Base-by-base conservation (phyloP, 1,140 invertebrate species). In the Tribolium madens region DNA sequence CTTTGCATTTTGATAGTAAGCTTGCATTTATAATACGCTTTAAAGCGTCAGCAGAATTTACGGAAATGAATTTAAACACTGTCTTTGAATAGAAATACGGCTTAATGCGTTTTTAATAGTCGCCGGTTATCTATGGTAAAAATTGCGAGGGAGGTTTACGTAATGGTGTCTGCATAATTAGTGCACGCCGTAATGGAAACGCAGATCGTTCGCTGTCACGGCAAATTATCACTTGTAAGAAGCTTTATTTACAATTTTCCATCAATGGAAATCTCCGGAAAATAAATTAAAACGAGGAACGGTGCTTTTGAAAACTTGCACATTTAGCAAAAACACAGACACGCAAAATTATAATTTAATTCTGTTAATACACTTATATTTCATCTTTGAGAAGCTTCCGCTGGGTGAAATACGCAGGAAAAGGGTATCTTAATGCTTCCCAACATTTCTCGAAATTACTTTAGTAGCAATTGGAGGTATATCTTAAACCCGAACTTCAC, bases 1-100 rank as follows among this genome's bases (percentile, higher is more conserved):
- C 71, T 52, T 69, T 78, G 72, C 71, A 78, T 76, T 48, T 57
- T 60, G 73, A 64, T 47, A 75, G 74, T 76, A 42, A 52, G 47
- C 60, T 76, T 69, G 74, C 60, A 76, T 71, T 50, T 71, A 71
- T 71, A 71, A 71, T 71, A 33, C 57, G 26, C n/a, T 64, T 33
- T 64, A 64, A 64, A 64, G 21, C 57, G 68, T 71, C 47, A 26
- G 42, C 68, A 14, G 14, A 71, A 71, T 71, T 71, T 71, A 71
- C 17, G 47, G 18, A 71, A 71, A 71, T 71, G 68, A 71, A 71
- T 71, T 71, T 71, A 71, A 71, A 71, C 47, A 71, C 57, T 64
- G 21, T 33, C 57, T 64, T 64, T 64, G 57, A 64, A 64, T 64
- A 64, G 57, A 64, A 64, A 64, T 64, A 64, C 57, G 26, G 57